A percentile compares a stretch with the other conserved stretches of the same genome.
phyloP scores from a whole-genome alignment of 2,797 vertebrate species.

The Adelosebastes latens region DNA sequence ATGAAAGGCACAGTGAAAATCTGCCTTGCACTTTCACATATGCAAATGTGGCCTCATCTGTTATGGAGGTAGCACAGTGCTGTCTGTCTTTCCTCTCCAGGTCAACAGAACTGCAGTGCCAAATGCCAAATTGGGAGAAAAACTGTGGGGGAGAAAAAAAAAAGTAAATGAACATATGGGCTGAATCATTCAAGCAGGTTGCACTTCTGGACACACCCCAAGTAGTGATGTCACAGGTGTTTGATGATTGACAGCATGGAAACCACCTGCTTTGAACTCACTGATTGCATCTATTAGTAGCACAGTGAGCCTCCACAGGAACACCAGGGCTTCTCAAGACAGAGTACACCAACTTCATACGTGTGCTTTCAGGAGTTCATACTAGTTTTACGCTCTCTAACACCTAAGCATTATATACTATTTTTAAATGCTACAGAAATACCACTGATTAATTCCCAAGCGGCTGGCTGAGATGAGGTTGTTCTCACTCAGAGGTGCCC shows the following conservation, averaged over 20 bases:
- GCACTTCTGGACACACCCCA: conserved; percentile 12
- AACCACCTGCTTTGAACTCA: conserved; percentile 28
- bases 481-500: background rate
- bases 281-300: conserved; percentile 33
- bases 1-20: conserved; percentile 29
- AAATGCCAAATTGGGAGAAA: conserved; percentile 1
- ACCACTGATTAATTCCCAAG: background rate
- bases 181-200: conserved; percentile 19
- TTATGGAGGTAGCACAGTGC: conserved; percentile 4
- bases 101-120: conserved; percentile 27
- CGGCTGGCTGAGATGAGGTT: background rate
- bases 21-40: conserved; percentile 21
- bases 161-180: conserved; percentile 9
- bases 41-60: conserved; percentile 38
- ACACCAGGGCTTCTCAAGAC: background rate
- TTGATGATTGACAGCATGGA: conserved; percentile 41
- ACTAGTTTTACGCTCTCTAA: background rate
- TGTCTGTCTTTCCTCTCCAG: conserved; percentile 4
- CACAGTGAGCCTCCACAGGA: background rate
- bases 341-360: background rate
- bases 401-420: background rate
- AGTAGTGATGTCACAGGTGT: conserved; percentile 18
- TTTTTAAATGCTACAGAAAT: background rate
- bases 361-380: background rate
- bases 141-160: background rate